Conservation (phyloP, 2,797 vertebrate genomes). For the Glyptemys insculpta region DNA sequence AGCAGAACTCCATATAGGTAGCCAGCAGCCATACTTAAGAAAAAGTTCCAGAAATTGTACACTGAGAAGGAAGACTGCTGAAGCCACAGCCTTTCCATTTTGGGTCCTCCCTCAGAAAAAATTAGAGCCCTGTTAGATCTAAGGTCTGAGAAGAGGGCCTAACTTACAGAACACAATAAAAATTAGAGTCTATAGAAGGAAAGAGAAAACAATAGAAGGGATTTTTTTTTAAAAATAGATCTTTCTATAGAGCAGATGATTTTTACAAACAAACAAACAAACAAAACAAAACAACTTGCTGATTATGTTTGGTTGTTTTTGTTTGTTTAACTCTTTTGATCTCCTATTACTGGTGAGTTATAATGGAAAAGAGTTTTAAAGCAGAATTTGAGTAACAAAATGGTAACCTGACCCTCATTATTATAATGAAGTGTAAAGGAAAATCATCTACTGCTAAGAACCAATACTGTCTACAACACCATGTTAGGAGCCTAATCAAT, state of each 20-base stretch:
- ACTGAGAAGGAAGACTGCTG: background rate
- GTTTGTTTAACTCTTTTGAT: background rate
- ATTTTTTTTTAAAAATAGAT: background rate
- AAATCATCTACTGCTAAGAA: background rate
- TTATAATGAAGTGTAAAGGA: background rate
- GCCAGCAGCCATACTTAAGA: background rate
- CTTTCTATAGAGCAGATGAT: background rate
- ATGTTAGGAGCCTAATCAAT: background rate
- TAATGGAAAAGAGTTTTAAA: background rate
- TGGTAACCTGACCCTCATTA: background rate
- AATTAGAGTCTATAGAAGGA: background rate
- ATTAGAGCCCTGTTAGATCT: background rate
- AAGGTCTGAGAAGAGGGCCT: background rate
- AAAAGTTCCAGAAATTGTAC: background rate
- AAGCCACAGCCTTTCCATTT: background rate
- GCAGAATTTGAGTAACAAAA: background rate
- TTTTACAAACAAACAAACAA: background rate
- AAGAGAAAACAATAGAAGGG: background rate
- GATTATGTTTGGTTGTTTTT: background rate
- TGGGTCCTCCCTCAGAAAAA: background rate
- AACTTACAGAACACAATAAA: background rate
- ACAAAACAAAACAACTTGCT: background rate
- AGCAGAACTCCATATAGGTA: background rate
- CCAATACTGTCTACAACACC: background rate
- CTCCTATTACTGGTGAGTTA: background rate